Evolutionary conservation across 2,113 vertebrate species (phyloP).

Genomic region (Prunella fulvescens): DNA sequence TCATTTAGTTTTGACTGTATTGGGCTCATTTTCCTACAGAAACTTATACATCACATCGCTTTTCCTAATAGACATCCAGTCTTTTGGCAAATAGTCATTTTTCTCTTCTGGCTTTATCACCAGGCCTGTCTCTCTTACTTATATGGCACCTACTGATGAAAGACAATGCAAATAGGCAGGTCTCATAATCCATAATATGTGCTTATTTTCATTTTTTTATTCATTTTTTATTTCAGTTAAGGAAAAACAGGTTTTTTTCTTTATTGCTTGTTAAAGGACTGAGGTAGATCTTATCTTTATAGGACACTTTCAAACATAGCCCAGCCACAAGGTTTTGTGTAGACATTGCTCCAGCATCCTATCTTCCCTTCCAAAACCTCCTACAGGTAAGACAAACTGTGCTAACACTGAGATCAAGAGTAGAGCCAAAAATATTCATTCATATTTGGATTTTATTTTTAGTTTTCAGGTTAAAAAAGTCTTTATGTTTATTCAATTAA

Average conservation of each 20-base stretch:
- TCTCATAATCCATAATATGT: background rate
- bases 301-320: background rate
- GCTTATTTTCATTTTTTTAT: background rate
- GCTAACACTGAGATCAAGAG: background rate
- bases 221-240: background rate
- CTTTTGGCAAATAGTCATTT: background rate
- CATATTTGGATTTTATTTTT: background rate
- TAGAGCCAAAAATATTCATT: background rate
- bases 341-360: background rate
- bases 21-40: background rate
- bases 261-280: background rate
- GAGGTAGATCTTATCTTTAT: background rate
- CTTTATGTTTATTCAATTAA: background rate
- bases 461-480: background rate
- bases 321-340: background rate
- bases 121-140: background rate
- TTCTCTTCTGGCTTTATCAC: background rate
- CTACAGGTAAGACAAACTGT: background rate
- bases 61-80: background rate
- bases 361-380: background rate
- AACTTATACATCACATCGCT: background rate
- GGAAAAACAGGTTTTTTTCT: background rate
- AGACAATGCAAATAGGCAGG: background rate
- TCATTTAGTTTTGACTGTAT: background rate
- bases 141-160: background rate